Conservation (phyloP, 2,113 vertebrate genomes). For the Heliornis fulica region DNA sequence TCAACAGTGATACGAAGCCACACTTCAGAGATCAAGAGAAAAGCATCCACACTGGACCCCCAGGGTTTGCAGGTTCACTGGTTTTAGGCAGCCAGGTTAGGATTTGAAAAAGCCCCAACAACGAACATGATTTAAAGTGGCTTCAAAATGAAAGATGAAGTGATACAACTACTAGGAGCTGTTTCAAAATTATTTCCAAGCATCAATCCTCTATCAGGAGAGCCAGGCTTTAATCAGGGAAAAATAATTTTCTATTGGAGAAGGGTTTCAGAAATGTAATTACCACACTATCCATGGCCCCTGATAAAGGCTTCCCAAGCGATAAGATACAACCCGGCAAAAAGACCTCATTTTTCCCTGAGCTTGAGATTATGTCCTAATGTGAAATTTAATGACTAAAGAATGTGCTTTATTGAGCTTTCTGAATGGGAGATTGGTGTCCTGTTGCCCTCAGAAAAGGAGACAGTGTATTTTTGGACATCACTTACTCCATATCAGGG, state of each 20-base stretch:
- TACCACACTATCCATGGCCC: not conserved
- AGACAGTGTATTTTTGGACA: not conserved
- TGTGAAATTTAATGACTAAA: not conserved
- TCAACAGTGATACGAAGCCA: not conserved
- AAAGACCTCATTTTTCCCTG: not conserved
- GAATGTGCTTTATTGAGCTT: not conserved
- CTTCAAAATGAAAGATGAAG: conserved; percentile 24
- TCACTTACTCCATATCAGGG: rapidly evolving
- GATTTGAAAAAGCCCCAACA: not conserved
- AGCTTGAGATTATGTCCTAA: not conserved
- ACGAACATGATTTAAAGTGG: not conserved
- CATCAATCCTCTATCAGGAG: not conserved
- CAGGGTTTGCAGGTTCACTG: not conserved
- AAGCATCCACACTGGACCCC: not conserved
- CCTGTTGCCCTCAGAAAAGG: not conserved
- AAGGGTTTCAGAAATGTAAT: conserved; percentile 51
- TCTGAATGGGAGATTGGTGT: not conserved
- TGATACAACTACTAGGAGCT: not conserved
- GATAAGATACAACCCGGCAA: conserved; percentile 1
- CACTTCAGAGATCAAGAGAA: not conserved
- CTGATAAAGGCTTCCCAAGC: conserved; percentile 1
- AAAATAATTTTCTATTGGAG: conserved; percentile 34
- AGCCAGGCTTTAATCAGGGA: conserved; percentile 18
- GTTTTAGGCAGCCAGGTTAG: not conserved
- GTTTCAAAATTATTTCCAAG: conserved; percentile 40